Base-by-base conservation (phyloP, 1,140 invertebrate species). In the Aleiodes sp. region DNA sequence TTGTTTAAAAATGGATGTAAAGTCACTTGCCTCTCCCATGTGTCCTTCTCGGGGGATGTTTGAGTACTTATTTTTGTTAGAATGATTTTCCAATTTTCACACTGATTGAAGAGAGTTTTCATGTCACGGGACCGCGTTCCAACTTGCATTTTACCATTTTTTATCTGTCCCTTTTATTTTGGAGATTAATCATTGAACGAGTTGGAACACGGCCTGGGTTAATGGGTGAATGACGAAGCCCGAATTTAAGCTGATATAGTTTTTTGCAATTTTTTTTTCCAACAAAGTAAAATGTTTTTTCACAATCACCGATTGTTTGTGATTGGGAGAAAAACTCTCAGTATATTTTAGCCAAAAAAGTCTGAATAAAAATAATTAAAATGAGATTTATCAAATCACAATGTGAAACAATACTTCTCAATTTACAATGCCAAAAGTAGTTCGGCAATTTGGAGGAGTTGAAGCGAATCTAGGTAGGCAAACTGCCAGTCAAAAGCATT, bases 181-280 rank as follows among this genome's bases (percentile, higher is more conserved):
- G 21, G 14, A 52, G 10, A 70, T 74, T 60, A 4, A n/a, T 56
- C 14, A 4, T 2, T 35, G 65, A 71, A 71, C 70, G 75, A 78
- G 72, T 79, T 80, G 78, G 78, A 79, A 79, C 77, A 74, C 76
- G 76, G 76, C 74, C 73, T 71, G 72, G 67, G 68, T 28, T 57
- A 70, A 24, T 41, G 16, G 37, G n/a, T 39, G 19, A 24, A 39
- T 35, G 31, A 63, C 16, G 31, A n/a, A 2, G 12, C 26, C 29
- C 16, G 35, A 61, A 35, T 4, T 14, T 10, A 24, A 31, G 14
- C 3, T 28, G 7, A 29, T 60, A 4, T 28, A 29, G 31, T 37
- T 16, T 37, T 28, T 33, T 35, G 16, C 16, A 62, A 29, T 59
- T 28, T 6, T 8, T 41, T 41, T 21, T 21, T 21, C 21, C 16